Evolutionary conservation across 2,113 vertebrate species (phyloP), one percentile per base, ranked within the genome.

Genomic region (Meriones unguiculatus): DNA sequence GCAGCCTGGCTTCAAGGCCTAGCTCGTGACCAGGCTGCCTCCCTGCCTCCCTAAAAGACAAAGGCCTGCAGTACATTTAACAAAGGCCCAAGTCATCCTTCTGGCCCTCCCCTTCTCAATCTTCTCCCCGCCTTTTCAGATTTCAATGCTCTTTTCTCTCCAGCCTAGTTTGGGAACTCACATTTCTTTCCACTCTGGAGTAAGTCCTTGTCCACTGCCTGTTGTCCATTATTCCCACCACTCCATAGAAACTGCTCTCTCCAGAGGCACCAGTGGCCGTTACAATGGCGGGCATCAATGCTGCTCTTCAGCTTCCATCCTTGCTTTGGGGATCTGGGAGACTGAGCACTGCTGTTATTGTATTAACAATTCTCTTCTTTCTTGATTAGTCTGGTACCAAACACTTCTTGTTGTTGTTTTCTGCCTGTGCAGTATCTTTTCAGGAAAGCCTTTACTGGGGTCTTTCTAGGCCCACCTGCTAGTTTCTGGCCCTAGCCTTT

Each of bases 111-210:
- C 95, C 52, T 70, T 52, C 94, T 81, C 93, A 87, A 90, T 77
- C 95, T 81, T 90, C 87, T 89, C 94, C 76, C 81, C 87, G 90
- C 96, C 96, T 95, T 97, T 95, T 92, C 94, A 89, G 13, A 75
- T 92, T 67, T 97, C 97, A 97, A 91, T 97, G 94, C 88, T 85
- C 92, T 95, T 97, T 97, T 97, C 94, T 97, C 80, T 92, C 38
- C 69, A 70, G 90, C 82, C 28, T 94, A 28, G 38, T 77, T 91
- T 87, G 89, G 32, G 84, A 96, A 94, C 96, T 97, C 64, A 0
- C 91, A 92, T 90, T 96, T 95, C 93, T 97, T 94, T 95, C 90
- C 86, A 89, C 35, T 93, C 65, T 93, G 90, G 46, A 93, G 38
- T 86, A 57, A 86, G 90, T 96, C 80, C 92, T 97, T 94, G 75